Evolutionary conservation across 2,797 vertebrate species (phyloP).

Genomic region (Melanogrammus aeglefinus): DNA sequence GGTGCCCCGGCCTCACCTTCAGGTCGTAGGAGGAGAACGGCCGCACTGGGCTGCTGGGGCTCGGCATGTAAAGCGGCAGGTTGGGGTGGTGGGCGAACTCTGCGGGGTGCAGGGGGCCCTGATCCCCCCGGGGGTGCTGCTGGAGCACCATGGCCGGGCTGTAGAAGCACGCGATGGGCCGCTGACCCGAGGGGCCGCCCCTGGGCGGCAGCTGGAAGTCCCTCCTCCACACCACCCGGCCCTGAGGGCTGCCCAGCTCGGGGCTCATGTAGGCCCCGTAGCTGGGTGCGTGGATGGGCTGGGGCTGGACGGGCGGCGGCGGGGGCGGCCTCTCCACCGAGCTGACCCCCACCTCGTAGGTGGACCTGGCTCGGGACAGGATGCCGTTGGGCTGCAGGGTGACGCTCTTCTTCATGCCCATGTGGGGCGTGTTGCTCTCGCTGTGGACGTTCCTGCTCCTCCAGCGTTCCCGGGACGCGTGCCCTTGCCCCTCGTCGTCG

Average conservation of each 20-base stretch:
- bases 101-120: conserved; percentile 35
- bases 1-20: conserved; percentile 75
- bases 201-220: conserved; percentile 71
- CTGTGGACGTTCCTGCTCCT: conserved; percentile 78
- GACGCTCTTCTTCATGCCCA: conserved; percentile 78
- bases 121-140: conserved; percentile 59
- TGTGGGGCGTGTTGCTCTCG: conserved; percentile 83
- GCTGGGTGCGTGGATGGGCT: conserved; percentile 62
- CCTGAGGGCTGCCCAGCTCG: conserved; percentile 69
- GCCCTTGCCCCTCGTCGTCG: not conserved
- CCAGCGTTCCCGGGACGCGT: conserved; percentile 77
- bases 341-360: conserved; percentile 81
- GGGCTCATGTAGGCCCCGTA: conserved; percentile 61
- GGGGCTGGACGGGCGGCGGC: conserved; percentile 31
- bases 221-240: conserved; percentile 71
- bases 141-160: conserved; percentile 70
- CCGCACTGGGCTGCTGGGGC: conserved; percentile 80
- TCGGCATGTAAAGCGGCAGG: conserved; percentile 80
- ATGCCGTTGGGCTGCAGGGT: conserved; percentile 83
- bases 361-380: conserved; percentile 83
- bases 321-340: conserved; percentile 54
- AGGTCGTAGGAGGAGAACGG: conserved; percentile 80
- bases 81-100: conserved; percentile 67
- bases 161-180: conserved; percentile 83
- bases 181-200: conserved; percentile 72